phyloP scores from a whole-genome alignment of 2,113 vertebrate genomes.

The Neolamprologus devosi region DNA sequence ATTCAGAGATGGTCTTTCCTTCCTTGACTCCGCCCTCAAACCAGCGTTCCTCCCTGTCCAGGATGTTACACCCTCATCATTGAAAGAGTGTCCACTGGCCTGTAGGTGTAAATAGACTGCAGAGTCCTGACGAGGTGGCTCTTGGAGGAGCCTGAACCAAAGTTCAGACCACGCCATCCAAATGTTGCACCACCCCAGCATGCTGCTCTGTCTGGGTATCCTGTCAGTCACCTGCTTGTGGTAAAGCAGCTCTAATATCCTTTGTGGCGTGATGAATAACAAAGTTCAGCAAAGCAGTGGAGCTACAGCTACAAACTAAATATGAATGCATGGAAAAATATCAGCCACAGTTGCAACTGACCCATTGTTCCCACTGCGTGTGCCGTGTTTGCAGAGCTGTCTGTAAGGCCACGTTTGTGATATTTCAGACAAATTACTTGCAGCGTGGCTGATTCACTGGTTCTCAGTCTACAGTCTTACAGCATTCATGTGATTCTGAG shows the following conservation, averaged over 20 bases:
- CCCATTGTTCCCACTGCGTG: background rate
- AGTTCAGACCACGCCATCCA: background rate
- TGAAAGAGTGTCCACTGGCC: background rate
- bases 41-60: background rate
- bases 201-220: background rate
- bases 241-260: background rate
- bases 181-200: background rate
- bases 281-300: background rate
- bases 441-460: background rate
- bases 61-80: background rate
- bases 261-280: background rate
- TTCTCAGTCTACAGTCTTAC: background rate
- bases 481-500: background rate
- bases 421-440: background rate
- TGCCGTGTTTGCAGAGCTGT: accelerated
- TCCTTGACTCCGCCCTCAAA: no score
- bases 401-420: background rate
- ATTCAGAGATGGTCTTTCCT: background rate
- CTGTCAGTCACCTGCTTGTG: background rate
- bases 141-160: background rate
- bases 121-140: accelerated
- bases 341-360: background rate
- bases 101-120: accelerated
- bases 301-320: background rate
- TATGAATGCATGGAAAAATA: background rate